Evolutionary conservation across 2,888 invertebrate genomes (phyloP).

Genomic region (Cactoblastis cactorum): DNA sequence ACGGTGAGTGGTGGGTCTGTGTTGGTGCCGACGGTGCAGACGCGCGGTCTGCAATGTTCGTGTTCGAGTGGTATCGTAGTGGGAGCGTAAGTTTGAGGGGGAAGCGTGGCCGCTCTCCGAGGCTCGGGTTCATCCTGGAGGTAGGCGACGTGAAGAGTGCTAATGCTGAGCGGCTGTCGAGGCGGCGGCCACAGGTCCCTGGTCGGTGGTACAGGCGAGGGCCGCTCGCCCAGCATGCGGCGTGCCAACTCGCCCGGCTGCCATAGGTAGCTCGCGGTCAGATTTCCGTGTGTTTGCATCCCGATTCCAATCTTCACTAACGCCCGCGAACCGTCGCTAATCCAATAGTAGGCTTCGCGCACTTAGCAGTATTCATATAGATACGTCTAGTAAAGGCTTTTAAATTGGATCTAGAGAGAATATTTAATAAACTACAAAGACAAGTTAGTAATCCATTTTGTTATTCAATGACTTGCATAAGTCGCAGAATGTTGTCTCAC

Average conservation of each 20-base stretch:
- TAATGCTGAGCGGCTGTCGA: constrained; percentile 64
- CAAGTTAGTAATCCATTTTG: constrained; percentile 27
- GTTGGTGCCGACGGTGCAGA: constrained; percentile 67
- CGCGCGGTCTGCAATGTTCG: constrained; percentile 38
- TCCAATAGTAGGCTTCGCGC: constrained; percentile 66
- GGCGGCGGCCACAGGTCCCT: constrained; percentile 65
- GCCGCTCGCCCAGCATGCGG: constrained; percentile 67
- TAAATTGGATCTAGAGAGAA: constrained; percentile 58
- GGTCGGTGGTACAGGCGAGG: constrained; percentile 67
- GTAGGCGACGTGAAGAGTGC: constrained; percentile 68
- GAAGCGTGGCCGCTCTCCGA: constrained; percentile 53
- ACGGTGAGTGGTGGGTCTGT: constrained; percentile 62
- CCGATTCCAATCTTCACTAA: constrained; percentile 54
- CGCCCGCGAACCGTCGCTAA: constrained; percentile 54
- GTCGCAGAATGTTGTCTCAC: constrained; percentile 1
- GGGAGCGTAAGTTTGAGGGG: constrained; percentile 49
- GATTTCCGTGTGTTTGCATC: constrained; percentile 72
- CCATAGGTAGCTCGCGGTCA: constrained; percentile 72
- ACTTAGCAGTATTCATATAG: constrained; percentile 64
- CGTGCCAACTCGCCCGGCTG: constrained; percentile 72
- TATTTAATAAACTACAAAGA: constrained; percentile 39
- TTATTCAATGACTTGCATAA: constrained; percentile 15
- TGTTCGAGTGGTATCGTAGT: constrained; percentile 39
- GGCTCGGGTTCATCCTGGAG: constrained; percentile 56
- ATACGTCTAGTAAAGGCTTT: constrained; percentile 46